Conservation (phyloP, 1,140 invertebrate genomes). For the Drosophila nebulosa region DNA sequence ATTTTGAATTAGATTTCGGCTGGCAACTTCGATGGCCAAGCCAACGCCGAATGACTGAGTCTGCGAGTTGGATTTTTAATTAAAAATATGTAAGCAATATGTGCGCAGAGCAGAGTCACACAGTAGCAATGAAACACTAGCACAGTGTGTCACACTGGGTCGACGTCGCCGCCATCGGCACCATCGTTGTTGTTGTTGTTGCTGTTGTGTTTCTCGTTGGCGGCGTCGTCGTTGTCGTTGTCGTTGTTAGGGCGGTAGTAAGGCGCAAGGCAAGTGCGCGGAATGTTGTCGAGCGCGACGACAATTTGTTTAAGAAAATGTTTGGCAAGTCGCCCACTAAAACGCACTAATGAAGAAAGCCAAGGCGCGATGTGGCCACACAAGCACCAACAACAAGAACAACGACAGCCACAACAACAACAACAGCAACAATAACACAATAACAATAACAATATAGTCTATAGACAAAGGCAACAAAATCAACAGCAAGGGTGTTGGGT, state of each 20-base stretch:
- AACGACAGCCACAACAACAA: conserved; percentile 20
- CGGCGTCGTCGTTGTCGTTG: conserved; percentile 1
- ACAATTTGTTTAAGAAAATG: conserved; percentile 80
- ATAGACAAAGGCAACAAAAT: conserved; percentile 27
- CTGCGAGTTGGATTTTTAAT: conserved; percentile 61
- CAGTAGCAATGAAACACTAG: conserved; percentile 52
- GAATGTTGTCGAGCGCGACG: conserved; percentile 81
- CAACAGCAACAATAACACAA: not conserved
- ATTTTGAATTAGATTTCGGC: conserved; percentile 10
- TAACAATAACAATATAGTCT: conserved; percentile 22
- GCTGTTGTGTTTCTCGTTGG: not conserved
- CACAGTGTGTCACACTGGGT: conserved; percentile 60
- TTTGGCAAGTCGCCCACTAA: conserved; percentile 79
- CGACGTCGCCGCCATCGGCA: conserved; percentile 10
- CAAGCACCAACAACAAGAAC: conserved; percentile 15
- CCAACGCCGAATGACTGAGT: no score
- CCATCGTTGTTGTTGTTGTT: not conserved
- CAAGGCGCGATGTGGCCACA: conserved; percentile 30
- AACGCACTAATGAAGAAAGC: conserved; percentile 64
- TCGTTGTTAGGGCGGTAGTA: conserved; percentile 35
- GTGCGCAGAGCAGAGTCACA: conserved; percentile 29
- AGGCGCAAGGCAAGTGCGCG: conserved; percentile 56
- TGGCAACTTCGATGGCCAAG: conserved; percentile 52
- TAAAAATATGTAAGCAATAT: conserved; percentile 57
- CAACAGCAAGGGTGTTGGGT: conserved; percentile 1